Conservation (phyloP, 2,797 vertebrate genomes). For the Bucorvus abyssinicus region DNA sequence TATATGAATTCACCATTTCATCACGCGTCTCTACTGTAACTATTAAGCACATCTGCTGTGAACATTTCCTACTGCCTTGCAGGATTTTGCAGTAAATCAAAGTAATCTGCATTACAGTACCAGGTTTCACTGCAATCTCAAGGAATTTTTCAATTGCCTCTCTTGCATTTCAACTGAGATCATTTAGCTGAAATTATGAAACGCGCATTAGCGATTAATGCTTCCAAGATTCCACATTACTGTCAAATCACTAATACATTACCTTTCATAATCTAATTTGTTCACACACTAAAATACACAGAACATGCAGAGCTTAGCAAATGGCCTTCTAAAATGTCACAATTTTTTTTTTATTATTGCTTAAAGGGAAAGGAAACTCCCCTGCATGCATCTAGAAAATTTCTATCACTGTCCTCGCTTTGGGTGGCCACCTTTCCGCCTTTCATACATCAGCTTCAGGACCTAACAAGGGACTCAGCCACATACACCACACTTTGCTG, state of each 20-base stretch:
- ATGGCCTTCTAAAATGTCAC: slow-evolving; percentile 31
- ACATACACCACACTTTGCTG: accelerated
- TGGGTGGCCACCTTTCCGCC: neutral
- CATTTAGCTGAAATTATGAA: slow-evolving; percentile 63
- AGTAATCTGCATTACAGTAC: slow-evolving; percentile 28
- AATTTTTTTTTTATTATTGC: slow-evolving; percentile 8
- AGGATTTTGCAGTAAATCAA: slow-evolving; percentile 59
- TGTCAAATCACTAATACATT: slow-evolving; percentile 69
- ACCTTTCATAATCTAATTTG: slow-evolving; percentile 70
- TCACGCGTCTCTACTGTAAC: neutral
- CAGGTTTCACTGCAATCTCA: slow-evolving; percentile 36
- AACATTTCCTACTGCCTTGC: slow-evolving; percentile 17
- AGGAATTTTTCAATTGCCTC: slow-evolving; percentile 55
- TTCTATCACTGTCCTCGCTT: neutral
- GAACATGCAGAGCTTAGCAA: slow-evolving; percentile 56
- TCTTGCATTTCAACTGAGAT: slow-evolving; percentile 54
- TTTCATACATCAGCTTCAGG: neutral
- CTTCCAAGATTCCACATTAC: slow-evolving; percentile 64
- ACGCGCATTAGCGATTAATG: slow-evolving; percentile 56
- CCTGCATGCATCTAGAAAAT: neutral
- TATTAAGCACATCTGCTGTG: neutral
- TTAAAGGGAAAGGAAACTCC: slow-evolving; percentile 22
- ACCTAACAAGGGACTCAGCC: neutral
- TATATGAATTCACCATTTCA: neutral
- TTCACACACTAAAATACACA: slow-evolving; percentile 65